phyloP scores from a whole-genome alignment of 2,797 vertebrate species.

The Sebastes flavidus region DNA sequence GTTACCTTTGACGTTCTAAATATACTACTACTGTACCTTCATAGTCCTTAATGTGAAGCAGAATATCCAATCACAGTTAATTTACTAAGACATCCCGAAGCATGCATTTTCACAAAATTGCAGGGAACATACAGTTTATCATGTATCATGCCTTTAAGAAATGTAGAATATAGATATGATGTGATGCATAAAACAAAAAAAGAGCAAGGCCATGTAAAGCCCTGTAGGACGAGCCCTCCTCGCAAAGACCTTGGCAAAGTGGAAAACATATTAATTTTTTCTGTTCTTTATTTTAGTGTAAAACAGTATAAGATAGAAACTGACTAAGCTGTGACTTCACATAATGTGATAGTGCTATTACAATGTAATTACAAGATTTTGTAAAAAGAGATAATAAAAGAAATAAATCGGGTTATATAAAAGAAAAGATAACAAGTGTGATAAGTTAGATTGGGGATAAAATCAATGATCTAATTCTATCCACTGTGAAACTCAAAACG shows the following conservation, averaged over 20 bases:
- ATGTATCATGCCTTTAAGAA: constrained; percentile 19
- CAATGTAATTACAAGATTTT: not conserved
- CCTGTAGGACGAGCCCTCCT: not conserved
- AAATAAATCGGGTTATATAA: not conserved
- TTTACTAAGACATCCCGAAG: not conserved
- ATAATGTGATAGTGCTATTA: not conserved
- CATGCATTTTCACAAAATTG: not conserved
- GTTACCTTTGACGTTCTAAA: not conserved
- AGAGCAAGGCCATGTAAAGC: constrained; percentile 2
- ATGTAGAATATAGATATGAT: constrained; percentile 44
- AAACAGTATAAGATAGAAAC: not conserved
- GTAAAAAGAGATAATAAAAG: not conserved
- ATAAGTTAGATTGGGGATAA: not conserved
- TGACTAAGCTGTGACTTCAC: not conserved
- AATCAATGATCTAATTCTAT: not conserved
- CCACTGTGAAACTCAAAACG: not conserved
- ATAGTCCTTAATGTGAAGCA: not conserved
- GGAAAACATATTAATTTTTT: not conserved
- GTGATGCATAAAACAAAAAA: constrained; percentile 39
- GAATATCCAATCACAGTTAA: not conserved
- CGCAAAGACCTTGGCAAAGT: not conserved
- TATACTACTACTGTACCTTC: not conserved
- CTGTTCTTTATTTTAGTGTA: not conserved
- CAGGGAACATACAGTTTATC: not conserved
- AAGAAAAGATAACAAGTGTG: not conserved